phyloP scores from a whole-genome alignment of 2,113 vertebrate species.

The Myotis yumanensis region DNA sequence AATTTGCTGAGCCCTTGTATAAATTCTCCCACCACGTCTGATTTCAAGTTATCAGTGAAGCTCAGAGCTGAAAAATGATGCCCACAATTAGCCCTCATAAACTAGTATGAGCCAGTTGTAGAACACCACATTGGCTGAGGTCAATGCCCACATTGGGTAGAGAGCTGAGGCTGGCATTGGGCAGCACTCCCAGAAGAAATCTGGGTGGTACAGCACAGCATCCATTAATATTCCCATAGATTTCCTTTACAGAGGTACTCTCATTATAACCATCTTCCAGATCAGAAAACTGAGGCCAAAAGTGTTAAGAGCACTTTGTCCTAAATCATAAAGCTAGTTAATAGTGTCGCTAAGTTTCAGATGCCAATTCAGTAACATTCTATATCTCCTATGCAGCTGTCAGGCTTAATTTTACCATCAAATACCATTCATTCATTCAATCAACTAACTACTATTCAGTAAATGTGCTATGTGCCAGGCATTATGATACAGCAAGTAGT shows the following conservation, averaged over 20 bases:
- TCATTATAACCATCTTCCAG: background rate
- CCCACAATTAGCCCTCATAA: background rate
- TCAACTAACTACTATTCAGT: background rate
- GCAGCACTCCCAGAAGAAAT: background rate
- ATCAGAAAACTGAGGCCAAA: constrained; percentile 7
- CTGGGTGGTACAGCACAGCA: background rate
- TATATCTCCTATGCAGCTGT: background rate
- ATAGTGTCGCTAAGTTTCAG: background rate
- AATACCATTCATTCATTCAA: background rate
- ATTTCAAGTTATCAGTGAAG: background rate
- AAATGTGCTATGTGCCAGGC: background rate
- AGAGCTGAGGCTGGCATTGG: background rate
- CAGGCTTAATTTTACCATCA: background rate
- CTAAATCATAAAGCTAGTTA: background rate
- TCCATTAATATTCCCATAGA: background rate
- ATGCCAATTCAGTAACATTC: background rate
- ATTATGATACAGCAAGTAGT: background rate
- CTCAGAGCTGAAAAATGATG: background rate
- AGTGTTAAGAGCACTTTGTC: background rate
- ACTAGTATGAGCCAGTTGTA: background rate
- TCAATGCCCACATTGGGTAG: background rate
- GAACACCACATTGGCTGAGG: background rate
- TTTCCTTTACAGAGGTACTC: background rate
- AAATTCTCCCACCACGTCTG: background rate
- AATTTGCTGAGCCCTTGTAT: background rate